Conservation (phyloP, 2,113 vertebrate genomes). For the Galemys pyrenaicus region DNA sequence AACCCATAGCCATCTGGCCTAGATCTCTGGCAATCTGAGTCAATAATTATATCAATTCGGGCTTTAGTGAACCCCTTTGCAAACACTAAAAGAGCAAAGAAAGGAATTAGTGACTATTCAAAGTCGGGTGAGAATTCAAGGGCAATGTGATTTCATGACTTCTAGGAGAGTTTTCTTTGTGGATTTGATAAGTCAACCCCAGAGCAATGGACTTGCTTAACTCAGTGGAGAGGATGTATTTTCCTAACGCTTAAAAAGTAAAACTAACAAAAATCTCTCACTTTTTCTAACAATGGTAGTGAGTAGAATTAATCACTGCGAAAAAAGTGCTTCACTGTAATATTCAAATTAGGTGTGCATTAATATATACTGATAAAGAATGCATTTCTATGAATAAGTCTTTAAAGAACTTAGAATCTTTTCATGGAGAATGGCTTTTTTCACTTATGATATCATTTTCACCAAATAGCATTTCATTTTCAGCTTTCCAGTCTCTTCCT, state of each 20-base stretch:
- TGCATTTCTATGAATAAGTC: constrained; percentile 51
- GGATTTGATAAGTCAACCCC: constrained; percentile 66
- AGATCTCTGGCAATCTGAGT: constrained; percentile 88
- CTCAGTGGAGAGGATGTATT: constrained; percentile 69
- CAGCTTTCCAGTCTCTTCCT: neutral
- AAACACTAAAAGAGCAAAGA: constrained; percentile 87
- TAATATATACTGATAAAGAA: constrained; percentile 63
- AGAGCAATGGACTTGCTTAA: constrained; percentile 77
- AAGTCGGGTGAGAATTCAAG: constrained; percentile 85
- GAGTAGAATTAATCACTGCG: constrained; percentile 62
- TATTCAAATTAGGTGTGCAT: constrained; percentile 71
- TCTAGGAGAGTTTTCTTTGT: constrained; percentile 80
- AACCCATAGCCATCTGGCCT: constrained; percentile 92
- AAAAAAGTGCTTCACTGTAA: constrained; percentile 72
- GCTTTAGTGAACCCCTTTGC: constrained; percentile 82
- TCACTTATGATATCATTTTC: constrained; percentile 49
- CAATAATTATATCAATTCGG: constrained; percentile 92
- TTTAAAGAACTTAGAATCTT: constrained; percentile 58
- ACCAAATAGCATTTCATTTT: constrained; percentile 58
- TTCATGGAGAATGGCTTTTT: constrained; percentile 18
- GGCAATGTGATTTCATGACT: constrained; percentile 86
- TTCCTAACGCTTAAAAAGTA: constrained; percentile 57
- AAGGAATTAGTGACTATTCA: constrained; percentile 86
- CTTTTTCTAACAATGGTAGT: neutral
- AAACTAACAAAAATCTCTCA: neutral